Base-by-base conservation (phyloP, 2,797 vertebrate genomes). In the Sitta carolinensis region DNA sequence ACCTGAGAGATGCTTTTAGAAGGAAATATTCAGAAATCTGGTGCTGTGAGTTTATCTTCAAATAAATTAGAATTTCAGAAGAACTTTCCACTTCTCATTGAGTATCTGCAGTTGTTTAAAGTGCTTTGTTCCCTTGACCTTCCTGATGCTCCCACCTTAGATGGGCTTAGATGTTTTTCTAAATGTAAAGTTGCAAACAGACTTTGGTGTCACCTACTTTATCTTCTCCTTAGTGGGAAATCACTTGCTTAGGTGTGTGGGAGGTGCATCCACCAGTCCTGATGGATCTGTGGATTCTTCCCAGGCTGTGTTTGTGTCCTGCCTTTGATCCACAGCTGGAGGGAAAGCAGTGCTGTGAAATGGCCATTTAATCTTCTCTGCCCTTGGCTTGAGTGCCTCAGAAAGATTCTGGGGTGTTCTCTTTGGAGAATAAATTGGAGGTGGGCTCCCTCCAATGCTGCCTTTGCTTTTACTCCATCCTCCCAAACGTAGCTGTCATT, bases 241-340 rank as follows among this genome's bases (percentile, higher is more conserved):
- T 8, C 25, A 1, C 32, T 7, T 7, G 17, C 23, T 70, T 7
- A 7, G 23, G 15, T 45, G 26, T 59, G 32, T 10, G 2, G 18
- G 11, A 13, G 48, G 17, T 30, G 0, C n/a, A 10, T 25, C 25
- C 69, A 47, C 5, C 30, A 52, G 45, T 34, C 13, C 19, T 7
- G 0, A 9, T 29, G 6, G 5, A 17, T 13, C 34, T 13, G 1
- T 13, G 3, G 22, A n/a, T 3, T 19, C 38, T 34, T 52, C 15
- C 16, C 52, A 36, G 36, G 36, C 36, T 54, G 2, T 42, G 40
- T n/a, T 40, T 64, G 16, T n/a, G 42, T 34, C 16, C 38, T 61
- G 47, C 72, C 57, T 69, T 59, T 43, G 58, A 27, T 23, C 21
- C 47, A 14, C 14, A 45, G 27, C 75, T 85, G 69, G 40, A 54